These are phyloP conservation scores for Congeria kusceri DNA, from an alignment of 2,888 invertebrate species.

Conservation along the genomic window DNA sequence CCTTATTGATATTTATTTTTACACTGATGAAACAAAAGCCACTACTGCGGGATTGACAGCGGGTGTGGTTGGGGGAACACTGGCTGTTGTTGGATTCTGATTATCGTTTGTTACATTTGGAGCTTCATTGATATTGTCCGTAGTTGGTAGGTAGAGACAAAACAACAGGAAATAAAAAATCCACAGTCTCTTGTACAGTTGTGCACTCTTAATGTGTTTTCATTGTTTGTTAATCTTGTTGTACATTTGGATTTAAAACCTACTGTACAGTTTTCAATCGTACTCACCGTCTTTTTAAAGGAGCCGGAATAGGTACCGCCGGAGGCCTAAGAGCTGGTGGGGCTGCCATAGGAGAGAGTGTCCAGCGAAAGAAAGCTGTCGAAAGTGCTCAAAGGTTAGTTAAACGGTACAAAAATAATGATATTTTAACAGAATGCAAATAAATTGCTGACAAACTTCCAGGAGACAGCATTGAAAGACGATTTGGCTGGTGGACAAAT, in stretches of 20 bases:
- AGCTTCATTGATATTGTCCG: no score
- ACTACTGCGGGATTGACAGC: constrained; percentile 19
- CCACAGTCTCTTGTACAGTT: no score
- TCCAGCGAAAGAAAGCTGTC: constrained; percentile 7
- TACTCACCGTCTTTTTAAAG: constrained; percentile 11
- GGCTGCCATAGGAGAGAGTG: constrained; percentile 18
- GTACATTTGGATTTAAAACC: no score
- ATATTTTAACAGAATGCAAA: neutral
- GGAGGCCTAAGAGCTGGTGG: constrained; percentile 13
- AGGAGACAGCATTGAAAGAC: neutral
- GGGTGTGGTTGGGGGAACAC: no score
- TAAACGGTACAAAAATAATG: neutral
- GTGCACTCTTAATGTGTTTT: no score
- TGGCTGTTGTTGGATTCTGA: no score
- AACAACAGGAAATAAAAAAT: no score
- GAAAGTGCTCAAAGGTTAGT: neutral
- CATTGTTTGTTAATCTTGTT: no score
- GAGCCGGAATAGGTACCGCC: constrained; percentile 21
- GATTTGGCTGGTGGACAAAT: neutral
- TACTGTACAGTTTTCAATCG: no score
- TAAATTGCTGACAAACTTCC: neutral
- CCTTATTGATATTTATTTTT: no score
- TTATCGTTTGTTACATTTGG: no score
- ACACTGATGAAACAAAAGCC: constrained; percentile 6
- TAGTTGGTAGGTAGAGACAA: no score